Evolutionary conservation across 2,888 invertebrate species (phyloP), one percentile per base, ranked within the genome.

Genomic region (Sthenelais limicola): DNA sequence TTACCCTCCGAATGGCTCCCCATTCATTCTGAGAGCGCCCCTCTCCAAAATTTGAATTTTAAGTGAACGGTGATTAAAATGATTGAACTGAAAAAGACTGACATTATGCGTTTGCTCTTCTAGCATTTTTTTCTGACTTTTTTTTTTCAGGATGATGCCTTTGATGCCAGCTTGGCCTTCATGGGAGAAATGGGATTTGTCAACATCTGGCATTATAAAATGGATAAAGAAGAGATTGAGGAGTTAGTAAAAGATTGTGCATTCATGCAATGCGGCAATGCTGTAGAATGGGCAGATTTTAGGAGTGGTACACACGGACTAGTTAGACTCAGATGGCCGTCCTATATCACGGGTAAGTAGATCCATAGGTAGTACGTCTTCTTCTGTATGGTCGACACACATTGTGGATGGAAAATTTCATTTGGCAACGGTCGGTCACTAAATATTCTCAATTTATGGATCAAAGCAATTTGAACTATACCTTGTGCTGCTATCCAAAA

Each of bases 221-320:
- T 85, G 74, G 77, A 72, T 1, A 58, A 68, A 15, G 68, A 74
- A 9, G 82, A 83, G 71, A 73, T 72, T 21, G 52, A 21, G 52
- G 28, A 52, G 0, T 24, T 79, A 38, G 80, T 78, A 26, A 62
- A 62, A 5, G 85, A 86, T 43, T 88, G 88, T 77, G 82, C 76
- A 3, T 79, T 85, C 71, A 83, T 82, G 81, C 81, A 82, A 71
- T 87, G 87, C 74, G 88, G 88, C 30, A 84, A 86, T 73, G 87
- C 83, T 2, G 83, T 87, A 1, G 84, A 87, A 75, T 88, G 88
- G 88, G 85, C 84, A 43, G 86, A 87, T 74, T 86, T 88, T 74
- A 77, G 88, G 28, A 80, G 83, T 33, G 88, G 88, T 2, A 88
- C 88, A 0, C 77, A 88, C 28, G 88, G 88, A 0, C 82, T 82